Evolutionary conservation across 2,113 vertebrate species (phyloP).

Genomic region (Caretta caretta): DNA sequence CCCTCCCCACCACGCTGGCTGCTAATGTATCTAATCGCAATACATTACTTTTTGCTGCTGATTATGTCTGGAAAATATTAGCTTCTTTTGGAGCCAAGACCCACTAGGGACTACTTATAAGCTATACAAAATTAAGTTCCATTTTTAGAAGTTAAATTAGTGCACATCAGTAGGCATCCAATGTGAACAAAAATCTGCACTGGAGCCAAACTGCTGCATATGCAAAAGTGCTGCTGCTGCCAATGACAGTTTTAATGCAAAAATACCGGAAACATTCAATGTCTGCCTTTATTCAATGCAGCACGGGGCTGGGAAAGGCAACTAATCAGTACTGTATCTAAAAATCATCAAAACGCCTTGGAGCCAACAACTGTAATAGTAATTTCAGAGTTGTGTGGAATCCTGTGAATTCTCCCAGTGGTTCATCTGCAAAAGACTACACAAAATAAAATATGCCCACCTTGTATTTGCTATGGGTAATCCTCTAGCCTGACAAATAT

Average conservation of each 20-base stretch:
- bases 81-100: slow-evolving; percentile 72
- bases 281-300: slow-evolving; percentile 22
- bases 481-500: slow-evolving; percentile 69
- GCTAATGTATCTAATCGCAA: slow-evolving; percentile 75
- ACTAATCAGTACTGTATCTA: slow-evolving; percentile 22
- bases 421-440: slow-evolving; percentile 53
- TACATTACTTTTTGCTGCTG: slow-evolving; percentile 77
- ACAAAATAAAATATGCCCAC: slow-evolving; percentile 60
- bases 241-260: slow-evolving; percentile 65
- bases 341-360: slow-evolving; percentile 61
- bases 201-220: slow-evolving; percentile 75
- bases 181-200: slow-evolving; percentile 62
- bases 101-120: slow-evolving; percentile 75
- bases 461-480: slow-evolving; percentile 23
- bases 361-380: slow-evolving; percentile 13
- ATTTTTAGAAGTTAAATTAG: slow-evolving; percentile 80
- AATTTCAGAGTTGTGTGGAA: slow-evolving; percentile 57
- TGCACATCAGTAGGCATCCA: slow-evolving; percentile 74
- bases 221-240: slow-evolving; percentile 65
- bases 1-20: slow-evolving; percentile 45
- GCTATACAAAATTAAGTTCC: slow-evolving; percentile 83
- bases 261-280: slow-evolving; percentile 65
- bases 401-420: slow-evolving; percentile 65
- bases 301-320: slow-evolving; percentile 45
- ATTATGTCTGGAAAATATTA: slow-evolving; percentile 82